phyloP scores from a whole-genome alignment of 64 coral and sea anemone species.

The Acropora tenuis region DNA sequence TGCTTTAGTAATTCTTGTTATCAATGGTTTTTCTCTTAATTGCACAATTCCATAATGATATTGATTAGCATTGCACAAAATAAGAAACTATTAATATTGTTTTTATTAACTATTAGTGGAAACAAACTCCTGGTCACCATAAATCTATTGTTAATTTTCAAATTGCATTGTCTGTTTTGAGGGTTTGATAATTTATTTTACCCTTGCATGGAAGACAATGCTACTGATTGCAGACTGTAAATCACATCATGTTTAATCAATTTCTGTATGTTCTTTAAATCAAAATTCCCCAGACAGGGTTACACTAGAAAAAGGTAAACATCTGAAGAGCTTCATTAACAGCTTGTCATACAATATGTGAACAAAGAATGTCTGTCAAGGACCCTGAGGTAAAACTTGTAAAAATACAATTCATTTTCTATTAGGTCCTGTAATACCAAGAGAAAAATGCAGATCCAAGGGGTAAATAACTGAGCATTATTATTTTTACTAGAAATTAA shows the following conservation, averaged over 20 bases:
- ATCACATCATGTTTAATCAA: background rate
- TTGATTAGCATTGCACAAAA: background rate
- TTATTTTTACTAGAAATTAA: background rate
- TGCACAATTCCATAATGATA: too few relatives aligned
- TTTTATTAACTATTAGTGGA: background rate
- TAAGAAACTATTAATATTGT: background rate
- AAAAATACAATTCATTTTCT: background rate
- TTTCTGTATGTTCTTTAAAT: background rate
- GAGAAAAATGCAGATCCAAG: background rate
- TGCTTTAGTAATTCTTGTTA: background rate
- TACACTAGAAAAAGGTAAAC: background rate
- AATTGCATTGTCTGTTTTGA: background rate
- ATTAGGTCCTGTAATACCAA: background rate
- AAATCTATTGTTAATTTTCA: background rate
- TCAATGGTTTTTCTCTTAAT: background rate
- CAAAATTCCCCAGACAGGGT: background rate
- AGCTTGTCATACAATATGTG: background rate
- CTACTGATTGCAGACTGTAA: background rate
- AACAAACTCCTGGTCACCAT: background rate
- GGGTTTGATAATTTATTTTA: constrained; percentile 13
- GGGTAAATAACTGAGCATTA: too few relatives aligned
- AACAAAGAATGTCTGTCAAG: background rate
- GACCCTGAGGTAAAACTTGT: background rate
- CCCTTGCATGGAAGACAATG: background rate
- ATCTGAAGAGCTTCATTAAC: background rate